Evolutionary conservation across 1,140 invertebrate genomes (phyloP), one percentile per base, ranked within the genome.

Genomic region (Cephus cinctus): DNA sequence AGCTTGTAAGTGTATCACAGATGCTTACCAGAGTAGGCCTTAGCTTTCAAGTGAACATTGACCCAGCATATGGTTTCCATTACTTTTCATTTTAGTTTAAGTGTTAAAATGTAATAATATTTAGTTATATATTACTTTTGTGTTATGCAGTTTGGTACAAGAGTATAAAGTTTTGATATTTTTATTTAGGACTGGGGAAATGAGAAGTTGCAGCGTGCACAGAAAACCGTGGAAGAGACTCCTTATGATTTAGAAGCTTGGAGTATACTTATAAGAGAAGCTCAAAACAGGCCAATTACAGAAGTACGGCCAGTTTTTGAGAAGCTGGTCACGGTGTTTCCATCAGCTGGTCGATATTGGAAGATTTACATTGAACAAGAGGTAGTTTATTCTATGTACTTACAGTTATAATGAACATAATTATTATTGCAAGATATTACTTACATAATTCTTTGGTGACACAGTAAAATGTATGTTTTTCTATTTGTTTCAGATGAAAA

Each of bases 361-460:
- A 98, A 98, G 78, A 92, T 97, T 55, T 99, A 98, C 77, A 98
- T 99, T 63, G 97, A 99, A 77, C 95, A 98, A 81, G 97, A 99
- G 89, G 91, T 94, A 78, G 67, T 20, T 41, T 27, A 46, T 19
- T 8, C 30, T 16, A 38, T 47, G 19, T 50, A 38, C 34, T 52
- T 35, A 50, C 14, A 39, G 22, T 25, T 44, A 35, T 46, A 42
- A 34, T 39, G 11, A 43, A 40, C 18, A 12, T 32, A 35, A 32
- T 25, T 22, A 41, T 18, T 48, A 18, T 27, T 41, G 18, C 16
- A 8, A 25, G 1, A 23, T 1, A 42, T 40, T 40, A 2, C 21
- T 30, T n/a, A 23, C 18, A 35, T 34, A 16, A 20, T 46, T 39
- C 25, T 25, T 39, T 44, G 9, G 15, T 19, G 22, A 47, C 23